Conservation (phyloP, 2,113 vertebrate genomes). For the Numida meleagris region DNA sequence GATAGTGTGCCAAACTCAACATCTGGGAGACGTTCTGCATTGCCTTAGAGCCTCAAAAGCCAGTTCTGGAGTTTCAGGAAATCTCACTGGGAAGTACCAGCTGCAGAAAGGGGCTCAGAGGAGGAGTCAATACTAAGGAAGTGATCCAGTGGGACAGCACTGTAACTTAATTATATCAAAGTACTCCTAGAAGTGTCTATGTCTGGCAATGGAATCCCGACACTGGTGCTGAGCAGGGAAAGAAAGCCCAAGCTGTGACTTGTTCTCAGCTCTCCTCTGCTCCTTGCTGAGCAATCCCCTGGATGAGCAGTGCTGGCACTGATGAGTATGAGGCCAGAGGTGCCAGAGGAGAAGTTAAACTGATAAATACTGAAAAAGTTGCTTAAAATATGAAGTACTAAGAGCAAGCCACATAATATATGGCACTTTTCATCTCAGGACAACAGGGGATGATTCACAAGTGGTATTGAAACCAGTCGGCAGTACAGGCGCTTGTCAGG, state of each 20-base stretch:
- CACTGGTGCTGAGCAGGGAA: background rate
- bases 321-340: background rate
- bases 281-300: background rate
- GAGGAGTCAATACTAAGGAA: background rate
- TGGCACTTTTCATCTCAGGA: background rate
- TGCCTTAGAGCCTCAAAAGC: background rate
- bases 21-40: background rate
- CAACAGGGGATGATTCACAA: background rate
- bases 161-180: background rate
- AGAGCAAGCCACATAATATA: background rate
- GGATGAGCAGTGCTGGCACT: background rate
- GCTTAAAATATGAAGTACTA: background rate
- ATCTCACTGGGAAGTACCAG: background rate
- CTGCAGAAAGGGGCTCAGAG: background rate
- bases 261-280: background rate
- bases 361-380: background rate
- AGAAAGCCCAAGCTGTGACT: background rate
- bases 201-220: background rate
- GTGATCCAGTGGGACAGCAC: background rate
- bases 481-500: background rate
- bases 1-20: background rate
- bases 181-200: background rate
- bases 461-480: background rate
- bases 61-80: slow-evolving; percentile 5
- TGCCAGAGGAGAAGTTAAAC: background rate